Evolutionary conservation across 2,888 invertebrate genomes (phyloP).

Genomic region (Cataglyphis altisquamis): DNA sequence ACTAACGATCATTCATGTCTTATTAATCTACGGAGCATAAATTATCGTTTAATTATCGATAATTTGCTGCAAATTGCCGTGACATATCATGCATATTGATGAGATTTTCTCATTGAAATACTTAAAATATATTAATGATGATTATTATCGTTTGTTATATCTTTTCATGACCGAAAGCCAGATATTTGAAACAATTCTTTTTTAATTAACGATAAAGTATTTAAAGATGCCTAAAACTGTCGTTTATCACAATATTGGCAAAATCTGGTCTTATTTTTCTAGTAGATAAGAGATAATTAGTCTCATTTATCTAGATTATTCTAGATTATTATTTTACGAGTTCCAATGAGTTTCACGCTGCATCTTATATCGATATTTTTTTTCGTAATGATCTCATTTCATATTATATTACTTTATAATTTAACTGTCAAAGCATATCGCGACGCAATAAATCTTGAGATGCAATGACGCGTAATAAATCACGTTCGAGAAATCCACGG

Average conservation of each 20-base stretch:
- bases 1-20: constrained; percentile 18
- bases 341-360: not conserved
- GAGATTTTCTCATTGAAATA: not conserved
- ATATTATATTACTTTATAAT: constrained; percentile 20
- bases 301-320: constrained; percentile 6
- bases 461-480: not conserved
- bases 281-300: not conserved
- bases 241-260: constrained; percentile 16
- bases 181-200: not conserved
- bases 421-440: not conserved
- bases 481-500: not conserved
- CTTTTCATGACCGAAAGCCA: not conserved
- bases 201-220: constrained; percentile 36
- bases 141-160: not conserved
- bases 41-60: constrained; percentile 62
- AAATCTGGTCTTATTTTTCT: not conserved
- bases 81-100: not conserved
- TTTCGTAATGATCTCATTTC: constrained; percentile 2
- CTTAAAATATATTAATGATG: not conserved
- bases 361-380: not conserved
- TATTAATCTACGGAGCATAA: constrained; percentile 60
- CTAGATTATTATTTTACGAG: constrained; percentile 18
- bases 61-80: constrained; percentile 67
- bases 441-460: not conserved
- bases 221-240: not conserved